Evolutionary conservation across 2,797 vertebrate species (phyloP).

Genomic region (Microctenopoma steveboyesi): DNA sequence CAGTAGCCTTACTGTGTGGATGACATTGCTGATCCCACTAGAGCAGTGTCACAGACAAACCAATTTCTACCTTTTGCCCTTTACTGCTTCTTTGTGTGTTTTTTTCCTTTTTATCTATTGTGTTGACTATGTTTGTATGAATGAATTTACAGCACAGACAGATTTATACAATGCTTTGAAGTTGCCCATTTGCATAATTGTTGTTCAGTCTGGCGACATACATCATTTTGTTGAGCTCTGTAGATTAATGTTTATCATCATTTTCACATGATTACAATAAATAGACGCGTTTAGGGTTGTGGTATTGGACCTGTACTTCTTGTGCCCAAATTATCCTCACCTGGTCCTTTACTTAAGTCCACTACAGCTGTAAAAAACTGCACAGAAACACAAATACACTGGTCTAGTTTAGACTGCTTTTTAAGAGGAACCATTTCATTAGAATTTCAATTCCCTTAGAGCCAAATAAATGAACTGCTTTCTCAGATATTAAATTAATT

Average conservation of each 20-base stretch:
- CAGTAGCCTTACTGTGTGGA: constrained; percentile 10
- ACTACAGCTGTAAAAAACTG: constrained; percentile 9
- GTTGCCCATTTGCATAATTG: constrained; percentile 58
- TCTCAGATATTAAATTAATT: constrained; percentile 78
- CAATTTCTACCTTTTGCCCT: constrained; percentile 32
- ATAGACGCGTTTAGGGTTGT: constrained; percentile 28
- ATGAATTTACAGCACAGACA: constrained; percentile 43
- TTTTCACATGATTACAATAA: constrained; percentile 36
- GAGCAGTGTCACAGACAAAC: constrained; percentile 35
- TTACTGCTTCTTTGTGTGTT: constrained; percentile 19
- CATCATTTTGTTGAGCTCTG: constrained; percentile 35
- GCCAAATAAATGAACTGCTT: constrained; percentile 71
- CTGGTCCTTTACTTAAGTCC: constrained; percentile 42
- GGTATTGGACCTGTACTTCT: constrained; percentile 38
- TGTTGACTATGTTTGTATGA: constrained; percentile 25
- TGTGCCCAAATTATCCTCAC: constrained; percentile 45
- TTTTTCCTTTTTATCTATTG: constrained; percentile 24
- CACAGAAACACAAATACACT: constrained; percentile 7
- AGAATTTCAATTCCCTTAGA: constrained; percentile 66
- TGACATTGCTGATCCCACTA: constrained; percentile 48
- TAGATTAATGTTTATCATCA: constrained; percentile 52
- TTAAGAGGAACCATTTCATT: constrained; percentile 65
- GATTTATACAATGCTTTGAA: constrained; percentile 59
- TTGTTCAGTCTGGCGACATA: constrained; percentile 39
- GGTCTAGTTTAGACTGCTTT: constrained; percentile 32